Percentiles rank a stretch among this genome's conserved stretches.
Conservation (phyloP, 2,888 invertebrate species). For the Eustalomyia histrio region DNA sequence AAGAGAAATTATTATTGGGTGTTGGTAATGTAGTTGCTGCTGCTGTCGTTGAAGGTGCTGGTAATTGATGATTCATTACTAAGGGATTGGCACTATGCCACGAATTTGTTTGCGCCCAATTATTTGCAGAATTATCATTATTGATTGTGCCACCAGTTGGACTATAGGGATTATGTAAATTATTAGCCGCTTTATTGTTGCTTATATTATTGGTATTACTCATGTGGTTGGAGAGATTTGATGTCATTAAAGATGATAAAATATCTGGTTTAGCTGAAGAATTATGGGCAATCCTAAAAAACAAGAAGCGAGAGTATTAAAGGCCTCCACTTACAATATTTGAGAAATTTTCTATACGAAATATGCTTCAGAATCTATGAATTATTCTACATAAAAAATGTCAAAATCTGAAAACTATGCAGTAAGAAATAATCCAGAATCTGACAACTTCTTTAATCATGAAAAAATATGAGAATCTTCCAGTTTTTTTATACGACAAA, state of each 20-base stretch:
- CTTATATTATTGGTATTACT: constrained; percentile 38
- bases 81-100: constrained; percentile 76
- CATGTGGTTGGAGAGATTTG: constrained; percentile 70
- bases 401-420: not conserved
- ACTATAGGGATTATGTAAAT: constrained; percentile 58
- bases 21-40: constrained; percentile 23
- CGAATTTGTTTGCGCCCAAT: constrained; percentile 60
- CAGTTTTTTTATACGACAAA: too few relatives aligned
- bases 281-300: constrained; percentile 72
- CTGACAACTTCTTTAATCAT: not conserved
- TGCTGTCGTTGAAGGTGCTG: constrained; percentile 67
- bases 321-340: not conserved
- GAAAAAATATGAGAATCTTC: too few relatives aligned
- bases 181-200: constrained; percentile 44
- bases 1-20: constrained; percentile 73
- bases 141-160: constrained; percentile 27
- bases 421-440: not conserved
- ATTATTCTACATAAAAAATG: not conserved
- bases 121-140: constrained; percentile 39
- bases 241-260: constrained; percentile 73
- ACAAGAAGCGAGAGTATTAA: not conserved
- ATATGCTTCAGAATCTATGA: too few relatives aligned
- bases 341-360: not conserved
- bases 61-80: constrained; percentile 75
- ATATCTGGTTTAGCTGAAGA: constrained; percentile 72